A percentile compares a stretch with the other conserved stretches of the same genome.
phyloP scores from a whole-genome alignment of 2,113 vertebrate species.

The Trichomycterus rosablanca region DNA sequence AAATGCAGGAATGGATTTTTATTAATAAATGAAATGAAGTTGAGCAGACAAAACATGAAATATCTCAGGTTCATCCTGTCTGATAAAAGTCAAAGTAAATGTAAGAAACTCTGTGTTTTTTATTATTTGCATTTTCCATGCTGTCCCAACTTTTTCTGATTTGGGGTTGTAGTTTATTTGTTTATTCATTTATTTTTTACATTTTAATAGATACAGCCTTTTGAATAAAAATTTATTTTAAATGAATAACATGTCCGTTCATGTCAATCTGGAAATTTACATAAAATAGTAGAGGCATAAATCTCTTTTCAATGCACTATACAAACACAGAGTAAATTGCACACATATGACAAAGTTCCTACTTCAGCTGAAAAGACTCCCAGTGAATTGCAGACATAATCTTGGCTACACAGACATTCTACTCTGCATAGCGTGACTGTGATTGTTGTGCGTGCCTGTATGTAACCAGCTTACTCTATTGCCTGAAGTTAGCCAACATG shows the following conservation, averaged over 20 bases:
- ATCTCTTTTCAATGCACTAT: conserved; percentile 24
- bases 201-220: conserved; percentile 4
- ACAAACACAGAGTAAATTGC: conserved; percentile 33
- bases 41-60: no score
- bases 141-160: no score
- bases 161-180: neutral
- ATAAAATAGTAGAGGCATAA: no score
- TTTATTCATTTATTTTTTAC: neutral
- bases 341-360: conserved; percentile 8
- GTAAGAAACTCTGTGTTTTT: no score
- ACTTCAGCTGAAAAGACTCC: neutral
- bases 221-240: no score
- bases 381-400: neutral
- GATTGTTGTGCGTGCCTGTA: conserved; percentile 19
- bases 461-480: conserved; percentile 20
- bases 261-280: no score
- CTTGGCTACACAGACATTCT: neutral
- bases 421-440: conserved; percentile 39
- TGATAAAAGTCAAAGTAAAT: no score
- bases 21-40: no score
- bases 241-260: no score
- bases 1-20: no score
- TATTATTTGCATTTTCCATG: no score
- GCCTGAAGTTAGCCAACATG: conserved; percentile 36
- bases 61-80: no score